Evolutionary conservation across 2,113 vertebrate species (phyloP).

Genomic region (Mungos mungo): DNA sequence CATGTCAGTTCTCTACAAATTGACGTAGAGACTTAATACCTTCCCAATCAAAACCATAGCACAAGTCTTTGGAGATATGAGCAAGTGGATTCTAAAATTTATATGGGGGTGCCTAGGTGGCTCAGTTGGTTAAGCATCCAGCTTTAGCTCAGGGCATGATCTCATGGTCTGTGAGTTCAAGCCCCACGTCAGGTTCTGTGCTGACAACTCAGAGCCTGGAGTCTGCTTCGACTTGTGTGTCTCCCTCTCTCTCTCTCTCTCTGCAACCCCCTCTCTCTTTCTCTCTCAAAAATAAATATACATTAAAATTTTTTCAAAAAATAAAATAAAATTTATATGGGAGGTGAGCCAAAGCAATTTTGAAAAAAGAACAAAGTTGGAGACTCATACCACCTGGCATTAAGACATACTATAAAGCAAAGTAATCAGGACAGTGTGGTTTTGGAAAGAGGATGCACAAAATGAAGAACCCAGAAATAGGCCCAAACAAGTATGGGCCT

Average conservation of each 20-base stretch:
- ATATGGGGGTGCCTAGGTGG: too few species aligned
- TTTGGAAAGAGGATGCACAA: not conserved
- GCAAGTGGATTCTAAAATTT: not conserved
- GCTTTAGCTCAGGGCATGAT: too few species aligned
- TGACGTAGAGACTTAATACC: not conserved
- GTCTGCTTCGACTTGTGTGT: too few species aligned
- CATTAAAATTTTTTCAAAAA: too few species aligned
- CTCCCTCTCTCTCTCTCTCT: too few species aligned
- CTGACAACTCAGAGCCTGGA: too few species aligned
- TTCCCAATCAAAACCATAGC: not conserved
- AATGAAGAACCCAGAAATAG: not conserved
- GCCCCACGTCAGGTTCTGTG: too few species aligned
- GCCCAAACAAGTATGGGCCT: not conserved
- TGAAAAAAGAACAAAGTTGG: not conserved
- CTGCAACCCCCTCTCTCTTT: too few species aligned
- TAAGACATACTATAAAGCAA: not conserved
- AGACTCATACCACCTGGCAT: not conserved
- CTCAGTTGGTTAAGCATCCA: too few species aligned
- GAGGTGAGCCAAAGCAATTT: not conserved
- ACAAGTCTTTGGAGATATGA: not conserved
- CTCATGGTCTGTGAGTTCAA: too few species aligned
- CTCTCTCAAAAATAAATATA: too few species aligned
- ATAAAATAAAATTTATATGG: not conserved
- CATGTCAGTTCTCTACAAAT: not conserved
- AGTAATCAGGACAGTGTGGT: not conserved